phyloP scores from a whole-genome alignment of 35 echinoderm and acorn worm genomes.

The Heliocidaris erythrogramma region DNA sequence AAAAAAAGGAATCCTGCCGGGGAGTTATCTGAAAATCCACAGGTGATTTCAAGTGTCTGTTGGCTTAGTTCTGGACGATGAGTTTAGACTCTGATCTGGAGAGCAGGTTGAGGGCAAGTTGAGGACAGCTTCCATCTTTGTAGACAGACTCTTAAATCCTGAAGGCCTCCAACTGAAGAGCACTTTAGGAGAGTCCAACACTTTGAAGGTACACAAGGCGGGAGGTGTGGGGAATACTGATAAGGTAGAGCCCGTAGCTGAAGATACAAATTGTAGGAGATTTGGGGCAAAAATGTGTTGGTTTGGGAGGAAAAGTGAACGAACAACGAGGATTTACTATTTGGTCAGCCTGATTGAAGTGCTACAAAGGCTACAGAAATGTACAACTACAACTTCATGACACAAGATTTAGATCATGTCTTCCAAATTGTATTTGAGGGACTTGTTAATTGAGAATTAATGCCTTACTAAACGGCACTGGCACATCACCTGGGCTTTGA shows the following conservation, averaged over 20 bases:
- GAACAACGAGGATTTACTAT: too few relatives aligned
- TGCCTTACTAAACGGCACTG: too few relatives aligned
- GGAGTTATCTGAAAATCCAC: neutral
- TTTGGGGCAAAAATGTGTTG: neutral
- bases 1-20: neutral
- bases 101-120: neutral
- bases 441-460: too few relatives aligned
- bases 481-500: too few relatives aligned
- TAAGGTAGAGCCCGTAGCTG: neutral
- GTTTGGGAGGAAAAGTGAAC: too few relatives aligned
- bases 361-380: too few relatives aligned
- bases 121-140: neutral
- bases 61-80: neutral
- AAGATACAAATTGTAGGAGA: neutral
- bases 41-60: neutral
- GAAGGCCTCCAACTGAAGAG: neutral
- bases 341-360: too few relatives aligned
- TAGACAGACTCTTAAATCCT: neutral
- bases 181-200: neutral
- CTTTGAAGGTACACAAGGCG: neutral
- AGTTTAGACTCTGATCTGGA: neutral
- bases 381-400: too few relatives aligned
- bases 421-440: too few relatives aligned
- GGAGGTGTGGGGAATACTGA: neutral
- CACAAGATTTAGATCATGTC: too few relatives aligned